Base-by-base conservation (phyloP, 2,888 invertebrate genomes). In the Creontiades dilutus region DNA sequence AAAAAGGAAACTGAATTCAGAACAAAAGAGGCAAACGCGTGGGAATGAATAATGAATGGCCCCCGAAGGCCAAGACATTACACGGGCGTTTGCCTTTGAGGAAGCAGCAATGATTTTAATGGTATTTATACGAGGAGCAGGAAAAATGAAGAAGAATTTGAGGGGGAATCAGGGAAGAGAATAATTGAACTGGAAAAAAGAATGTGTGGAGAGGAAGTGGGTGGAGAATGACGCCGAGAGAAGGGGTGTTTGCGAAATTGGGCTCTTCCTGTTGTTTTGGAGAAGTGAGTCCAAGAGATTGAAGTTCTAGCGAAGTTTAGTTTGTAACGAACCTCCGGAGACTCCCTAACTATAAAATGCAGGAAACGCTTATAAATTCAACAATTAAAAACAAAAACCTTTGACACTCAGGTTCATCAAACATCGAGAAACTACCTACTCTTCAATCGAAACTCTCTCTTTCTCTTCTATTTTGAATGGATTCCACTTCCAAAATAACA, bases 11-110 rank as follows among this genome's bases (percentile, higher is more conserved):
- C 52, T 23, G 27, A 48, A 85, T 61, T 11, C 37, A 55, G 85
- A 85, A 85, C 85, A 85, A 85, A 85, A 57, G 57, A 85, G 85
- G 28, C 48, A 12, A 19, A 37, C n/a, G 57, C 85, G 85, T 85
- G 85, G 85, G 85, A 85, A 85, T 85, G 85, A 57, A 85, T 85
- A 85, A 61, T 85, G 48, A 52, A 84, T 55, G 84, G 12, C 19
- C 2, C 27, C 9, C 37, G 28, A 85, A 85, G 85, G 85, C 61
- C 85, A 85, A 85, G 37, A 28, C 85, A 85, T 57, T 57, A 85
- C 37, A 85, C 85, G 85, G 85, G 85, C 85, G 85, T 85, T 85
- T 57, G 85, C 61, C 85, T 85, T 27, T 85, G 61, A 85, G 61
- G 85, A 85, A 85, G 37, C 52, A 27, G 46, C 81, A 46, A n/a